A percentile compares a stretch with the other conserved stretches of the same genome.
phyloP scores from a whole-genome alignment of 2,113 vertebrate species.

The Chloropsis cyanopogon region DNA sequence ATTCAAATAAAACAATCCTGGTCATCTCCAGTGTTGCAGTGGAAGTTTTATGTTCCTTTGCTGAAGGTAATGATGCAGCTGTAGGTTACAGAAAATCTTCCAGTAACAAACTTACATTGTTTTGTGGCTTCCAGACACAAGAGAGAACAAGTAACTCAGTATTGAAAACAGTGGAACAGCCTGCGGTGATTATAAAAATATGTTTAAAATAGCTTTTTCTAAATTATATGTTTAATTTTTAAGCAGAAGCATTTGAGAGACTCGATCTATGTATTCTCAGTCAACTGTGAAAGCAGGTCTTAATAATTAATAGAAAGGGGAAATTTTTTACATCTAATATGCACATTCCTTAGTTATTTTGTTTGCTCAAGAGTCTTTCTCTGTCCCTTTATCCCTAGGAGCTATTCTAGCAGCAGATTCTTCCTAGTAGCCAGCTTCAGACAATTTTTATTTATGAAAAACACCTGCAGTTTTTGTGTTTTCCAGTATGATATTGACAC shows the following conservation, averaged over 20 bases:
- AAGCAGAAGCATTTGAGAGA: background rate
- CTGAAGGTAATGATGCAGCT: background rate
- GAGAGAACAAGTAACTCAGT: background rate
- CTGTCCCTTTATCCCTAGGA: background rate
- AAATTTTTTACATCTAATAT: background rate
- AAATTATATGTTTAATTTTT: background rate
- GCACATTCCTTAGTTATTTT: background rate
- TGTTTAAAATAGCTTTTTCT: background rate
- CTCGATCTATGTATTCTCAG: background rate
- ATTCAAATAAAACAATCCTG: background rate
- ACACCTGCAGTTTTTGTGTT: background rate
- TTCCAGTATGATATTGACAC: background rate
- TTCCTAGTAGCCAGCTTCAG: background rate
- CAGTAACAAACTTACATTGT: background rate
- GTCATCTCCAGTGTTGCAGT: background rate
- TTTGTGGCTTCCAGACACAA: background rate
- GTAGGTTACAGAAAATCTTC: background rate
- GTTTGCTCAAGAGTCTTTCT: background rate
- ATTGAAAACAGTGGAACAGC: background rate
- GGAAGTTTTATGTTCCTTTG: background rate
- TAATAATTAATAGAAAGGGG: slow-evolving; percentile 14
- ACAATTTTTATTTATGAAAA: background rate
- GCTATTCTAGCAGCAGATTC: background rate
- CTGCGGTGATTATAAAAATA: background rate
- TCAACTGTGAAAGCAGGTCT: background rate